Percentiles rank a stretch among this genome's conserved stretches.
phyloP scores from a whole-genome alignment of 2,797 vertebrate genomes.

The Microctenopoma stevenorrisi region DNA sequence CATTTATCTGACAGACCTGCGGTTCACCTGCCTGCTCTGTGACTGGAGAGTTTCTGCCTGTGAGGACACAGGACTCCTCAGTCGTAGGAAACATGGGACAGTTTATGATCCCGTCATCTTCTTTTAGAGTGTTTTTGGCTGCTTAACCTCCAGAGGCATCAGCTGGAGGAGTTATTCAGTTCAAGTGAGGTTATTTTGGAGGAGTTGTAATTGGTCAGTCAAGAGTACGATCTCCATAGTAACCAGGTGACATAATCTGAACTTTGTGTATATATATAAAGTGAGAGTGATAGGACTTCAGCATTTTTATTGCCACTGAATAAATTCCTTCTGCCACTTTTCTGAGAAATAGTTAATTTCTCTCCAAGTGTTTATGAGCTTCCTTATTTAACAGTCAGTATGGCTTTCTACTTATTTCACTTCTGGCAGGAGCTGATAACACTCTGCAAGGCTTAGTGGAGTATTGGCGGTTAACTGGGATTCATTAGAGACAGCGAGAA shows the following conservation, averaged over 20 bases:
- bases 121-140: slow-evolving; percentile 1
- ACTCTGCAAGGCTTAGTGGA: slow-evolving; percentile 17
- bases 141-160: too few relatives aligned
- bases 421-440: slow-evolving; percentile 43
- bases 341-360: slow-evolving; percentile 20
- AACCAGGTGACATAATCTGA: too few relatives aligned
- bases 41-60: slow-evolving; percentile 4
- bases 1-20: slow-evolving; percentile 21
- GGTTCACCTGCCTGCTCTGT: too few relatives aligned
- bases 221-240: too few relatives aligned
- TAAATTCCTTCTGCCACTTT: neutral
- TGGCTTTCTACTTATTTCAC: slow-evolving; percentile 8
- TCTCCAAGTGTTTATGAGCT: slow-evolving; percentile 42
- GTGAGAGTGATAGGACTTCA: too few relatives aligned
- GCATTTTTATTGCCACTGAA: neutral
- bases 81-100: neutral
- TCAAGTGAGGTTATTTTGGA: too few relatives aligned
- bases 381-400: slow-evolving; percentile 38
- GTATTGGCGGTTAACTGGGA: slow-evolving; percentile 15
- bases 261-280: too few relatives aligned
- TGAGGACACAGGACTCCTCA: slow-evolving; percentile 16
- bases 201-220: too few relatives aligned
- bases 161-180: too few relatives aligned
- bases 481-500: neutral
- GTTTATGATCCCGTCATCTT: neutral